Evolutionary conservation across 2,797 vertebrate species (phyloP), one percentile per base, ranked within the genome.

Genomic region (Trachurus trachurus): DNA sequence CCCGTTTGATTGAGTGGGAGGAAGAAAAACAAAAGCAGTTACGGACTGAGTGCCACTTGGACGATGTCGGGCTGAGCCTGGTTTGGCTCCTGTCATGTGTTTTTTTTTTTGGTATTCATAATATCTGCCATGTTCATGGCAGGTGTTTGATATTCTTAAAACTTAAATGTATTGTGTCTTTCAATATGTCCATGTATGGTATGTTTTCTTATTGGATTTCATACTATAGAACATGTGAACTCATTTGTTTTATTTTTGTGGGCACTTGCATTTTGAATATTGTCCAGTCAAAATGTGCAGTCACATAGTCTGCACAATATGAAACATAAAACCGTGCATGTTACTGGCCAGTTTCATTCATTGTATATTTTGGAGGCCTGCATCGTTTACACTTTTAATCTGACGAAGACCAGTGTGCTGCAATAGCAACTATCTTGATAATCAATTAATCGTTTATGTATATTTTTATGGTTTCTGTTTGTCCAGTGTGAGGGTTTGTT

Each of bases 1-100:
- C 76, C 42, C 66, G 59, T 82, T 82, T 81, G 83, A 90, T 85
- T 74, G 74, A 88, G 74, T 61, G 72, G 67, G 76, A 69, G 68
- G 66, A 81, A 82, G 71, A 82, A 76, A 52, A 68, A 77, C 71
- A 82, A 58, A 26, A 59, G 61, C 42, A 65, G 63, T 67, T 39
- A 19, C 2, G 5, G 71, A 71, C n/a, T 4, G 22, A 61, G 56
- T 49, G 56, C 64, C 62, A 85, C 72, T 44, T 76, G 73, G 63
- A 75, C 2, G 26, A 69, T 3, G 5, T 34, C 4, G 37, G 49
- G 61, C 60, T 81, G 59, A 54, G 49, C 39, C 54, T 59, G 54
- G 16, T 17, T 81, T 59, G 49, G 67, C 65, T 79, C 31, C 13
- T 54, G 60, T 60, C 65, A 47, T 49, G 44, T 31, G 64, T 26